Evolutionary conservation across 1,140 invertebrate species (phyloP), one percentile per base, ranked within the genome.

Genomic region (Listronotus bonariensis): DNA sequence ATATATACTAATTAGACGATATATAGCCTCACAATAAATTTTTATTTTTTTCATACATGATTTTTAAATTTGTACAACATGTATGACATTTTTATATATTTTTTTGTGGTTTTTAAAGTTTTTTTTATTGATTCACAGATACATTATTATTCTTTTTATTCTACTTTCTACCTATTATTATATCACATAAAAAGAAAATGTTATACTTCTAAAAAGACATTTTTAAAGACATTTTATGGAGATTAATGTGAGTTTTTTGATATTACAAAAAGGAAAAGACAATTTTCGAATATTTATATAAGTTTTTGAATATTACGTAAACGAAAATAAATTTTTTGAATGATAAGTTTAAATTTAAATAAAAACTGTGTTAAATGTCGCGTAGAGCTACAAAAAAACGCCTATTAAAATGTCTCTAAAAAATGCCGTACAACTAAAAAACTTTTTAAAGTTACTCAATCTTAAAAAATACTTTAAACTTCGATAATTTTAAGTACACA

Each of bases 11-110:
- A 40, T 45, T 53, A 61, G 38, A 58, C 53, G 41, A 36, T 36
- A 36, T 64, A 59, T 65, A 68, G 66, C 69, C 66, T 71, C 67
- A 68, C 68, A 67, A 51, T 46, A 12, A 36, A 36, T 34, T 43
- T 31, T 56, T 56, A 11, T 36, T 59, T 59, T 62, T 46, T 58
- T 40, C 66, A 70, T 68, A 61, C 66, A 68, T 68, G 60, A 67
- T 63, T 62, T 63, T 63, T 58, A 63, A 64, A 63, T 71, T 71
- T 71, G 70, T 71, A 71, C 70, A 61, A 52, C 60, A 65, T 68
- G 67, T 59, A 67, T 71, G 69, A 60, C 58, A 62, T 61, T 51
- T 65, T 68, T 60, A 14, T 32, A 40, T 18, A 46, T 58, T 68
- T 53, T 65, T 56, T 65, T 32, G 15, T 8, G 9, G 36, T 46